phyloP scores from a whole-genome alignment of 2,888 invertebrate species.

The Phortica magna region DNA sequence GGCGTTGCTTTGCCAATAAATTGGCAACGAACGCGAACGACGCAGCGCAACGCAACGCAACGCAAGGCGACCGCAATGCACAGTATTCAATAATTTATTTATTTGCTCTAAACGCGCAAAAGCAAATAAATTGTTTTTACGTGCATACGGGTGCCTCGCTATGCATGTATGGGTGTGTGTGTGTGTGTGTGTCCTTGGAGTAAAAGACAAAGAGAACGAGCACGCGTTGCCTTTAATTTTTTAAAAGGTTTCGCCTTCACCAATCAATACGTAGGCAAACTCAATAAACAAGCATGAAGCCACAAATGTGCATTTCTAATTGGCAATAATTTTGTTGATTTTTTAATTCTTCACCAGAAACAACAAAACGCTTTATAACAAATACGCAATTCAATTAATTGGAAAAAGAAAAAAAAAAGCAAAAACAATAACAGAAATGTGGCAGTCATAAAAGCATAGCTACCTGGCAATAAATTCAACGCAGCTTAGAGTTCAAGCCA shows the following conservation, averaged over 20 bases:
- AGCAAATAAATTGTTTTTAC: conserved; percentile 6
- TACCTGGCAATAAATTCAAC: not conserved
- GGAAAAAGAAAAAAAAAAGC: not conserved
- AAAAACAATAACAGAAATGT: not conserved
- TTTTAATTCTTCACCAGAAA: conserved; percentile 16
- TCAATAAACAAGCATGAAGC: not conserved
- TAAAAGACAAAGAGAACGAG: not conserved
- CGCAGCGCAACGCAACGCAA: not conserved
- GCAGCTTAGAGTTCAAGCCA: not conserved
- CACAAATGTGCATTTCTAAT: conserved; percentile 19
- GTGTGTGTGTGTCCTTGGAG: too few relatives aligned
- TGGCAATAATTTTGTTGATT: conserved; percentile 29
- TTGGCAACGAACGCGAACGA: not conserved
- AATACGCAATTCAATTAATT: not conserved
- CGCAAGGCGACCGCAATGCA: conserved; percentile 4
- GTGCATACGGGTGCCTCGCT: conserved; percentile 1
- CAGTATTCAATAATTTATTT: conserved; percentile 30
- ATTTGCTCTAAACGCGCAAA: conserved; percentile 1
- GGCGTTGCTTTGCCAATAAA: conserved; percentile 28
- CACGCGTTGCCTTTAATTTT: conserved; percentile 7
- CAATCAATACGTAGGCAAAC: not conserved
- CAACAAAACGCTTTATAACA: conserved; percentile 6
- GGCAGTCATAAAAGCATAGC: not conserved
- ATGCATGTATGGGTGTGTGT: not conserved
- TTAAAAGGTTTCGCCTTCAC: conserved; percentile 21